Percentiles rank a stretch among this genome's conserved stretches.
Conservation (phyloP, 2,888 invertebrate species). For the Plusia festucae region DNA sequence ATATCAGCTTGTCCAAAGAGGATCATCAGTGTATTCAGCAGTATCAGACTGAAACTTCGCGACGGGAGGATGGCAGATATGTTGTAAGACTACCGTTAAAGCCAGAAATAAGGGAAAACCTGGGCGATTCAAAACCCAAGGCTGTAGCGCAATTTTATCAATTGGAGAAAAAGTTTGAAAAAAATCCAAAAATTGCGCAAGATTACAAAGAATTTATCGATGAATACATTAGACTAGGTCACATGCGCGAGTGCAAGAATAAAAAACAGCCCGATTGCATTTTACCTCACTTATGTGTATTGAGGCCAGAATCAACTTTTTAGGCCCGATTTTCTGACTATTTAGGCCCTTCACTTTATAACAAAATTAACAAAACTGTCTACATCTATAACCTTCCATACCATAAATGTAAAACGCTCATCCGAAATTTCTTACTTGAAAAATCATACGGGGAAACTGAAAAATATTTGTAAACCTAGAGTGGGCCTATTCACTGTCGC, state of each 20-base stretch:
- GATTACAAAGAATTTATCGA: conserved; percentile 9
- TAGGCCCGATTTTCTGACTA: too few relatives aligned
- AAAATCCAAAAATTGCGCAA: neutral
- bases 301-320: conserved; percentile 35
- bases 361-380: too few relatives aligned
- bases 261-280: conserved; percentile 19
- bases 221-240: conserved; percentile 15
- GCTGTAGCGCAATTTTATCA: conserved; percentile 11
- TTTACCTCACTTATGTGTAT: conserved; percentile 46
- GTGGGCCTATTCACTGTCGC: too few relatives aligned
- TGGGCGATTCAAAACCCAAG: neutral
- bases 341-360: too few relatives aligned
- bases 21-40: conserved; percentile 8
- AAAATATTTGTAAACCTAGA: too few relatives aligned
- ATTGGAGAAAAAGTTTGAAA: too few relatives aligned
- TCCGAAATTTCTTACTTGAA: too few relatives aligned
- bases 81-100: neutral
- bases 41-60: neutral
- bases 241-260: neutral
- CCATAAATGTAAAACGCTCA: too few relatives aligned
- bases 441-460: too few relatives aligned
- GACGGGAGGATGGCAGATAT: neutral
- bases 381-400: too few relatives aligned
- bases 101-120: neutral
- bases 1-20: conserved; percentile 1